Conservation (phyloP, 2,888 invertebrate genomes). For the Eupithecia insigniata region DNA sequence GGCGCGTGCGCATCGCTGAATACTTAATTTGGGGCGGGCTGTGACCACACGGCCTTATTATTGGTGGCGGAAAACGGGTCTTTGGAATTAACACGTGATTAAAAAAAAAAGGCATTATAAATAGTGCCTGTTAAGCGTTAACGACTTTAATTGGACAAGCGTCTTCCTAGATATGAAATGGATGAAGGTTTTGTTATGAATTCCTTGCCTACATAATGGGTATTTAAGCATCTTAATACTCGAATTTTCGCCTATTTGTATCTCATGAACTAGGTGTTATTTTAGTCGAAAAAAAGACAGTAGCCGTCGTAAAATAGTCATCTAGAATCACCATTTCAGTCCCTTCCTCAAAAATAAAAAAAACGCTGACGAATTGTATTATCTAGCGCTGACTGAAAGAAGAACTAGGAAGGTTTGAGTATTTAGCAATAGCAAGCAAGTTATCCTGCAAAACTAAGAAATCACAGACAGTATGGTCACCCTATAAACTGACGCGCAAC, state of each 20-base stretch:
- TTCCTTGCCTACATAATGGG: background rate
- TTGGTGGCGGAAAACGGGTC: background rate
- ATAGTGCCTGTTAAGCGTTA: no score
- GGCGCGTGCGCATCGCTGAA: conserved; percentile 63
- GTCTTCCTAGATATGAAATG: background rate
- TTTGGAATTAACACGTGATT: no score
- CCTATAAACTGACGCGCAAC: conserved; percentile 67
- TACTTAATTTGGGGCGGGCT: conserved; percentile 47
- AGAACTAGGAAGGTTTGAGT: no score
- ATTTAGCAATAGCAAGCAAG: background rate
- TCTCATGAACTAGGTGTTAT: background rate
- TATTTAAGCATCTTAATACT: background rate
- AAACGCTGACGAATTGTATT: no score
- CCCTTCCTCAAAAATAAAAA: background rate
- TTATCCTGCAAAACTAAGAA: conserved; percentile 24
- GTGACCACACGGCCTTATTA: conserved; percentile 46
- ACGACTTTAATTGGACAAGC: background rate
- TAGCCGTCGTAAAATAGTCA: background rate
- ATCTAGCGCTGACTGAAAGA: no score
- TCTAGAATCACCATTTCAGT: background rate
- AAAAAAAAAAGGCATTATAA: no score
- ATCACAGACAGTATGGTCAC: conserved; percentile 53
- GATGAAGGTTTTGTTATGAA: background rate
- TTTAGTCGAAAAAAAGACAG: background rate
- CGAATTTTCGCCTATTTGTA: no score